Base-by-base conservation (phyloP, 2,797 vertebrate species). In the Microchirus variegatus region DNA sequence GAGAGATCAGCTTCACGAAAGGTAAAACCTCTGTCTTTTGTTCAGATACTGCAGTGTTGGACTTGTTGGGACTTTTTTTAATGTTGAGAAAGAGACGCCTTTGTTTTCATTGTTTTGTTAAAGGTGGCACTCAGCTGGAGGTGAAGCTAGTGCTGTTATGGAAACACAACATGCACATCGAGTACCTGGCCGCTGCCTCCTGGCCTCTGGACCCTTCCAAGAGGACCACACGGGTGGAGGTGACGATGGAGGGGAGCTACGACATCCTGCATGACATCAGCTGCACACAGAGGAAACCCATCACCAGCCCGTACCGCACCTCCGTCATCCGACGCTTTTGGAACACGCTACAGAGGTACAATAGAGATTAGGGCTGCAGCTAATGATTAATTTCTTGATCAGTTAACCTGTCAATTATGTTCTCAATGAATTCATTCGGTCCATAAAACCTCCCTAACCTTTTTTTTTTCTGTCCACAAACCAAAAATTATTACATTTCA, bases 101-200 rank as follows among this genome's bases (percentile, higher is more conserved):
- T 7, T 42, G 5, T 42, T 42, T 42, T 42, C 40, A n/a, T n/a
- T 22, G 22, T 22, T 22, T 67, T 49, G 17, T 36, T 53, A 16
- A 1, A 97, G 97, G 96, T 63, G 96, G 96, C 35, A 93, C 94
- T 71, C 95, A 98, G 79, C 90, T 99, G 82, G 98, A 99, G 85
- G 96, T 99, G 73, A 99, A 99, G 70, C 90, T 99, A 26, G 94
- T 99, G 49, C 79, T 99, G 55, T 88, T 99, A 1, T 99, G 97
- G 97, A 99, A 99, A 67, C 98, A 99, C 87, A 99, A 99, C 91
- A 99, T 99, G 96, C 95, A 96, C 31, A 96, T 99, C 0, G 97
- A 99, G 81, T 99, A 99, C 45, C 82, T 98, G 58, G 98, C 96
- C 0, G 74, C 94, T 4, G 94, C 97, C 0, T 90, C 94, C 5